phyloP scores from a whole-genome alignment of 2,888 invertebrate species.

The Pomacea canaliculata region DNA sequence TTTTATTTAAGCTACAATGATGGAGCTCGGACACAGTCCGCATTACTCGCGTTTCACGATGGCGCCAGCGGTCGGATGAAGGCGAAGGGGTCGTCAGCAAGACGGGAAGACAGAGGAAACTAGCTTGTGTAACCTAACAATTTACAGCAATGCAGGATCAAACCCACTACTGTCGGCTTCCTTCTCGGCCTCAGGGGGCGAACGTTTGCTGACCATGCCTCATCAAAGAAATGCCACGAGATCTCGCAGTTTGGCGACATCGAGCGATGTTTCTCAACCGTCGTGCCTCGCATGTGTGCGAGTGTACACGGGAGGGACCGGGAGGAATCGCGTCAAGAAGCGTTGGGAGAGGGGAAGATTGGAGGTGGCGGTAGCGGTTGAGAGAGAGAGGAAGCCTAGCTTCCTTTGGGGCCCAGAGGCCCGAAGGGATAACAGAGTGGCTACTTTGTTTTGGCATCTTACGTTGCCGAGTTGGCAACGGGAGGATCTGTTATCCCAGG shows the following conservation, averaged over 20 bases:
- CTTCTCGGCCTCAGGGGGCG: no score
- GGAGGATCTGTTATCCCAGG: no score
- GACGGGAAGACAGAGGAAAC: not conserved
- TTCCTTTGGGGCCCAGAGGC: no score
- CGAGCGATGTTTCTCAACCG: not conserved
- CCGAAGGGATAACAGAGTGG: no score
- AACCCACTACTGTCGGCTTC: not conserved
- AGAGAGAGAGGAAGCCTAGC: not conserved
- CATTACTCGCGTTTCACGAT: no score
- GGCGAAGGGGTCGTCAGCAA: no score
- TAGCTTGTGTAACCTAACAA: constrained; percentile 8
- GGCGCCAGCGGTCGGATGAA: no score
- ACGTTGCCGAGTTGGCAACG: no score
- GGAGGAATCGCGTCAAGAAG: not conserved
- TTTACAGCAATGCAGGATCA: constrained; percentile 4
- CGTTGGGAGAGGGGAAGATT: not conserved
- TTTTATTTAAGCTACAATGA: no score
- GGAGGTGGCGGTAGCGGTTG: not conserved
- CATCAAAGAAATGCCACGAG: constrained; percentile 16
- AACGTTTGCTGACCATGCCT: constrained; percentile 1
- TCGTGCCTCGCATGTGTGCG: constrained; percentile 3
- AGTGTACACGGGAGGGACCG: constrained; percentile 8
- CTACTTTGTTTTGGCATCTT: no score
- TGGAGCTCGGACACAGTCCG: no score
- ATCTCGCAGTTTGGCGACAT: constrained; percentile 13